phyloP scores from a whole-genome alignment of 2,888 invertebrate species.

The Euzophera pinguis region DNA sequence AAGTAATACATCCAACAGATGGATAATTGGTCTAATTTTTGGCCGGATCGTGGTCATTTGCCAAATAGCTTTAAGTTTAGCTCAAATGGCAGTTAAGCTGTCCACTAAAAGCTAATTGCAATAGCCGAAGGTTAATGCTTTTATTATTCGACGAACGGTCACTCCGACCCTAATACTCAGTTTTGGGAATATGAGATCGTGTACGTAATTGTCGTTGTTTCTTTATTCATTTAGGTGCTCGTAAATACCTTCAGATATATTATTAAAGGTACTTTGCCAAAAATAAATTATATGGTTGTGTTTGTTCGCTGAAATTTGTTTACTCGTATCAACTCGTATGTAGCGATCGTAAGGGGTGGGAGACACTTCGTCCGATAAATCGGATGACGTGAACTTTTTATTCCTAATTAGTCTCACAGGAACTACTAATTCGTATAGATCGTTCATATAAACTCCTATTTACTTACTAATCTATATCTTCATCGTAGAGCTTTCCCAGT shows the following conservation, averaged over 20 bases:
- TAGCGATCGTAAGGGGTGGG: too few relatives aligned
- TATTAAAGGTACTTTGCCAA: too few relatives aligned
- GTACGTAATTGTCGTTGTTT: not conserved
- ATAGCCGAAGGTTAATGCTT: constrained; percentile 21
- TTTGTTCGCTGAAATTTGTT: too few relatives aligned
- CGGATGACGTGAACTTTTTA: too few relatives aligned
- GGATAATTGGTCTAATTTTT: constrained; percentile 40
- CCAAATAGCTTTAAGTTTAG: constrained; percentile 42
- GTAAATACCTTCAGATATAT: not conserved
- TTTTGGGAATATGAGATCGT: not conserved
- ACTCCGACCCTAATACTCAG: not conserved
- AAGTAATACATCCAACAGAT: not conserved
- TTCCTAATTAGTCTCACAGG: too few relatives aligned
- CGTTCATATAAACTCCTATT: too few relatives aligned
- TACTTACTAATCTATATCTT: too few relatives aligned
- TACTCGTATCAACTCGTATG: too few relatives aligned
- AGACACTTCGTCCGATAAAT: too few relatives aligned
- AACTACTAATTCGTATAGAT: too few relatives aligned
- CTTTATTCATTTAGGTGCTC: not conserved
- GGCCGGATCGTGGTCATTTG: constrained; percentile 35
- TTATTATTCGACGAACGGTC: not conserved
- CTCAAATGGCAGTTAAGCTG: constrained; percentile 35
- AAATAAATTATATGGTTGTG: too few relatives aligned
- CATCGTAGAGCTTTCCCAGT: too few relatives aligned
- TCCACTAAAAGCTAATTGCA: constrained; percentile 31